Evolutionary conservation across 2,797 vertebrate species (phyloP), one percentile per base, ranked within the genome.

Genomic region (Scleropages formosus): DNA sequence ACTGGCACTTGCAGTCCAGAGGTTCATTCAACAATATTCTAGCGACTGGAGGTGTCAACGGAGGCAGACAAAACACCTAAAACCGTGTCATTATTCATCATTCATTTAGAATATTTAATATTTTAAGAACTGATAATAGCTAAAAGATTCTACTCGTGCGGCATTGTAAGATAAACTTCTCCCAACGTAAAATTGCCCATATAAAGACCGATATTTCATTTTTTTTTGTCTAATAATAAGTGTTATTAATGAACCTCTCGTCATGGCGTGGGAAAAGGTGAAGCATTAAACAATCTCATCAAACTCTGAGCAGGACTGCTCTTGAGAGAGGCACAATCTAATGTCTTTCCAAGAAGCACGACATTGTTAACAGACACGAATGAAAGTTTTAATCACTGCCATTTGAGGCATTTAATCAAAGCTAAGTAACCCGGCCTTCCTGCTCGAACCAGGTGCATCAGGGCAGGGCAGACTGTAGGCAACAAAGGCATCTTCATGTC

Each of bases 221-320:
- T 68, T 79, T 82, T 83, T 8, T 85, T 81, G 77, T 85, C 79
- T 39, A 66, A 18, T 39, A 84, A 83, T 81, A 78, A 64, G 31
- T 78, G 83, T 86, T 82, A 78, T 80, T 83, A n/a, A n/a, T 84
- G 78, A 85, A 85, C 81, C 79, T 81, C 63, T 78, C 78, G 87
- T 88, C 85, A 83, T 79, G 73, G 76, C 20, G 78, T 79, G 72
- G 64, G 27, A 66, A 80, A 72, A 78, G 12, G 81, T 53, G 70
- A 79, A 79, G 78, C 68, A 75, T 76, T 75, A 24, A 56, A 74
- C 60, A 78, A 31, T 70, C 82, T 85, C 75, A 78, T 81, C 68
- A 60, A 16, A 31, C 65, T 77, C 64, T 72, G 78, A 20, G 76
- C 75, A 67, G 26, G 64, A 15, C 58, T 76, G 56, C 62, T 78